phyloP scores from a whole-genome alignment of 2,113 vertebrate species.

The Ascaphus truei region DNA sequence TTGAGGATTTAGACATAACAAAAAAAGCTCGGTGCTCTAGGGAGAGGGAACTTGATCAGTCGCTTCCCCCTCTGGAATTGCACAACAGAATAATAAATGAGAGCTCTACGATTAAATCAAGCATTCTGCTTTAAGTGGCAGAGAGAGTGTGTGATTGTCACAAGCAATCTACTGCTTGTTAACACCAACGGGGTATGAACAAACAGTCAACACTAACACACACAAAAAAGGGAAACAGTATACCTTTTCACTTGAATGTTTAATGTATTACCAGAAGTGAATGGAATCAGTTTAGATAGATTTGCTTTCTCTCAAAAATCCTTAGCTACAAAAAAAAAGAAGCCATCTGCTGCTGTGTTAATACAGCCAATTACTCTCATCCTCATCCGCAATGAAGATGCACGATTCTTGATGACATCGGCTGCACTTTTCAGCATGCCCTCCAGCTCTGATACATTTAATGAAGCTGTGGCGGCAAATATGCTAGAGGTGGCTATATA shows the following conservation, averaged over 20 bases:
- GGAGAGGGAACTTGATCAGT: slow-evolving; percentile 80
- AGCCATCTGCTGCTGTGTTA: slow-evolving; percentile 41
- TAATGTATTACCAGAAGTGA: slow-evolving; percentile 35
- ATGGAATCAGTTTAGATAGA: slow-evolving; percentile 37
- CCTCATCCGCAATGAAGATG: slow-evolving; percentile 29
- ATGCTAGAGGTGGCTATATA: background rate
- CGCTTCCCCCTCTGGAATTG: slow-evolving; percentile 68
- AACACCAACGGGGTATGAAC: slow-evolving; percentile 76
- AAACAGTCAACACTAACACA: slow-evolving; percentile 65
- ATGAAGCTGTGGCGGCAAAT: background rate
- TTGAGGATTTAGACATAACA: slow-evolving; percentile 96
- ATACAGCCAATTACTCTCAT: background rate
- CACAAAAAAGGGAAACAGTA: slow-evolving; percentile 27
- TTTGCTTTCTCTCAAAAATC: background rate
- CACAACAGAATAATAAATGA: slow-evolving; percentile 86
- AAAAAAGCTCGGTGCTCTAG: slow-evolving; percentile 56
- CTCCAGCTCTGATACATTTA: background rate
- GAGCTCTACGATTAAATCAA: slow-evolving; percentile 87
- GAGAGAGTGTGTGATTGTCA: slow-evolving; percentile 80
- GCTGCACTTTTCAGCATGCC: slow-evolving; percentile 38
- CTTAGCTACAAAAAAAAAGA: background rate
- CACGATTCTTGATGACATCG: slow-evolving; percentile 44
- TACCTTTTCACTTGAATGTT: slow-evolving; percentile 45
- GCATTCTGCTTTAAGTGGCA: slow-evolving; percentile 78
- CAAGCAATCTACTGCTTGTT: slow-evolving; percentile 84